Evolutionary conservation across 2,888 invertebrate genomes (phyloP).

Genomic region (Drosophila barbarae): DNA sequence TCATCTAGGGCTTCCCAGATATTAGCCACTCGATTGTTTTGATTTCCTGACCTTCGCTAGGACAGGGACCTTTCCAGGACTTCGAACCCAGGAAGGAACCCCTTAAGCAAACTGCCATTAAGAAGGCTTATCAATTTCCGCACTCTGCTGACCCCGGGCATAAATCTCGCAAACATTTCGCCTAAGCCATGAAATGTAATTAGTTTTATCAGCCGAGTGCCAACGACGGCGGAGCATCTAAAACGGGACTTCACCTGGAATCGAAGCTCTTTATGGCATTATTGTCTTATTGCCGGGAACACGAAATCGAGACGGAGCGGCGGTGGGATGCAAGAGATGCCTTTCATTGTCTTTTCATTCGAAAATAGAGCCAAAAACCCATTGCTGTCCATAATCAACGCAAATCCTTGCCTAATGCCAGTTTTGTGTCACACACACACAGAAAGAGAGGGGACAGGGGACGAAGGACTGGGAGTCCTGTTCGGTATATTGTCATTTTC

Average conservation of each 20-base stretch:
- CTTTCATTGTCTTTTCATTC: slow-evolving; percentile 74
- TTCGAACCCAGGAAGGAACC: slow-evolving; percentile 28
- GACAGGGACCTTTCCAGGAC: background rate
- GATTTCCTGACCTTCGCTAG: slow-evolving; percentile 21
- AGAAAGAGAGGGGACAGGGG: background rate
- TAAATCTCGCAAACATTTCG: slow-evolving; percentile 41
- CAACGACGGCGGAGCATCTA: slow-evolving; percentile 8
- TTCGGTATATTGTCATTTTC: slow-evolving; percentile 64
- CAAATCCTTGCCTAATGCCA: slow-evolving; percentile 72
- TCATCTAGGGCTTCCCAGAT: slow-evolving; percentile 7
- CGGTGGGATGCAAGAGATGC: slow-evolving; percentile 12
- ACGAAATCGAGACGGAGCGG: background rate
- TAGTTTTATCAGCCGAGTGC: slow-evolving; percentile 54
- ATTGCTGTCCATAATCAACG: slow-evolving; percentile 75
- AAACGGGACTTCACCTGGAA: slow-evolving; percentile 48
- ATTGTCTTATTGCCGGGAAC: slow-evolving; percentile 59
- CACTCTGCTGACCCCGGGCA: slow-evolving; percentile 32
- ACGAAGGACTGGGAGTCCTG: background rate
- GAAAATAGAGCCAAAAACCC: slow-evolving; percentile 67
- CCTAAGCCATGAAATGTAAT: slow-evolving; percentile 44
- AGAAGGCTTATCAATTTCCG: slow-evolving; percentile 38
- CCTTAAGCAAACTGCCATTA: slow-evolving; percentile 39
- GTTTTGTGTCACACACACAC: slow-evolving; percentile 66
- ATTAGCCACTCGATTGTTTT: slow-evolving; percentile 25
- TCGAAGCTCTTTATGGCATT: slow-evolving; percentile 68